Evolutionary conservation across 2,797 vertebrate species (phyloP).

Genomic region (Etheostoma perlongum): DNA sequence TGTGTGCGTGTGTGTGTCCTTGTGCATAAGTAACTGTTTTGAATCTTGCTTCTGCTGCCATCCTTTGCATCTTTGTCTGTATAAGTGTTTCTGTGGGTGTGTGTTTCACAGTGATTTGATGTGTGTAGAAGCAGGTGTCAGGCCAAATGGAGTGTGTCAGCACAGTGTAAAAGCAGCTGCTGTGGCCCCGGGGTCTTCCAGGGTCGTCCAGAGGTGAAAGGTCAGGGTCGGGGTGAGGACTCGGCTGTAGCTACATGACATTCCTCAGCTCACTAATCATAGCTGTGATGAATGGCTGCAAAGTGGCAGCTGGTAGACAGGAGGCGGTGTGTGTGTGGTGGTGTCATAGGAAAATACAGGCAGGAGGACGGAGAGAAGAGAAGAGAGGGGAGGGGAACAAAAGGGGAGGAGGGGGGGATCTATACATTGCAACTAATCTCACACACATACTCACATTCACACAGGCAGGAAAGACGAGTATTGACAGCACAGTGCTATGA

Average conservation of each 20-base stretch:
- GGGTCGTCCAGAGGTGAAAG: conserved; percentile 62
- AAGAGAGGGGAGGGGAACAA: conserved; percentile 5
- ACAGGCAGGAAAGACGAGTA: conserved; percentile 57
- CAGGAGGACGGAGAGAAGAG: conserved; percentile 41
- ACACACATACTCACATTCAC: conserved; percentile 39
- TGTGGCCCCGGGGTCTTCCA: conserved; percentile 41
- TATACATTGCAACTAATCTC: conserved; percentile 58
- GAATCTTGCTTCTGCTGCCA: conserved; percentile 50
- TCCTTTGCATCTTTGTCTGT: conserved; percentile 41
- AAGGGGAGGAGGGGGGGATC: conserved; percentile 17
- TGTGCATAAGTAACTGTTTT: conserved; percentile 54
- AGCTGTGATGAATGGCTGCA: conserved; percentile 74
- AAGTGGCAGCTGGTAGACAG: conserved; percentile 75
- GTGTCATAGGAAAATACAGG: conserved; percentile 53
- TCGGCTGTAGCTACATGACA: conserved; percentile 75
- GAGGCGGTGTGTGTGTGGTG: conserved; percentile 51
- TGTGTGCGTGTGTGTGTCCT: conserved; percentile 54
- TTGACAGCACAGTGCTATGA: conserved; percentile 73
- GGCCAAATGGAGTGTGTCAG: conserved; percentile 73
- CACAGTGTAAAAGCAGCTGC: conserved; percentile 75
- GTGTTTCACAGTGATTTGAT: conserved; percentile 21
- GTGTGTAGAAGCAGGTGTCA: conserved; percentile 74
- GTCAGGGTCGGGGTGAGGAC: conserved; percentile 70
- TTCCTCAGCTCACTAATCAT: conserved; percentile 80
- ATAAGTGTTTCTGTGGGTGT: conserved; percentile 8